Evolutionary conservation across 2,888 invertebrate species (phyloP).

Genomic region (Pandemis heparana): DNA sequence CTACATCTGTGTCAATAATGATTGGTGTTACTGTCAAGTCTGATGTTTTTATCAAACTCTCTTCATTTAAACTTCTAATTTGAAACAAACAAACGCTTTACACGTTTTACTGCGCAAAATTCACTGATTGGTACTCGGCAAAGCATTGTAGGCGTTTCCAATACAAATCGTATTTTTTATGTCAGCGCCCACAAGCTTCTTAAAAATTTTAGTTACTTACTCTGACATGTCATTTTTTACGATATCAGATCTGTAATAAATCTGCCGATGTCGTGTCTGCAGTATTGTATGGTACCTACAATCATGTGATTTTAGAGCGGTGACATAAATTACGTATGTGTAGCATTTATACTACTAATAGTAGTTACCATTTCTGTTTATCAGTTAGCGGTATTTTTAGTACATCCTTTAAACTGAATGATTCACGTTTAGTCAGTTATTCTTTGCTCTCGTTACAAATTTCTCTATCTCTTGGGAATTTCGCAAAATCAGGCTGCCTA

Average conservation of each 20-base stretch:
- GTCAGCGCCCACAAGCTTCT: slow-evolving; percentile 1
- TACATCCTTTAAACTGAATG: neutral
- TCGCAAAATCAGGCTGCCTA: too few relatives aligned
- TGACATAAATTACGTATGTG: slow-evolving; percentile 27
- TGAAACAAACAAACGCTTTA: neutral
- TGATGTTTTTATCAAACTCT: slow-evolving; percentile 2
- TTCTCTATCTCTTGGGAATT: too few relatives aligned
- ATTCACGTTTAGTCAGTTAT: too few relatives aligned
- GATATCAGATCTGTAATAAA: slow-evolving; percentile 17
- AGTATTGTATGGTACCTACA: neutral
- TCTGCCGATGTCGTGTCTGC: slow-evolving; percentile 14
- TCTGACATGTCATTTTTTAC: slow-evolving; percentile 16
- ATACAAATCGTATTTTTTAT: neutral
- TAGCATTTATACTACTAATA: slow-evolving; percentile 18
- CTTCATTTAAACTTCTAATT: neutral
- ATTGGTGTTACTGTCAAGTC: neutral
- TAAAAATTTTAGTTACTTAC: slow-evolving; percentile 7
- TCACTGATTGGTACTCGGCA: neutral
- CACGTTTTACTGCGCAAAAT: neutral
- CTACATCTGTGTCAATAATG: slow-evolving; percentile 14
- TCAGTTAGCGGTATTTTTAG: neutral
- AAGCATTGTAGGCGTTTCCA: too few relatives aligned
- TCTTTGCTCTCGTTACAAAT: too few relatives aligned
- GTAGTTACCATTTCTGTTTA: neutral
- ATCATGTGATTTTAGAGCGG: slow-evolving; percentile 20